Evolutionary conservation across 2,888 invertebrate species (phyloP), one percentile per base, ranked within the genome.

Genomic region (Lasioglossum zephyrum): DNA sequence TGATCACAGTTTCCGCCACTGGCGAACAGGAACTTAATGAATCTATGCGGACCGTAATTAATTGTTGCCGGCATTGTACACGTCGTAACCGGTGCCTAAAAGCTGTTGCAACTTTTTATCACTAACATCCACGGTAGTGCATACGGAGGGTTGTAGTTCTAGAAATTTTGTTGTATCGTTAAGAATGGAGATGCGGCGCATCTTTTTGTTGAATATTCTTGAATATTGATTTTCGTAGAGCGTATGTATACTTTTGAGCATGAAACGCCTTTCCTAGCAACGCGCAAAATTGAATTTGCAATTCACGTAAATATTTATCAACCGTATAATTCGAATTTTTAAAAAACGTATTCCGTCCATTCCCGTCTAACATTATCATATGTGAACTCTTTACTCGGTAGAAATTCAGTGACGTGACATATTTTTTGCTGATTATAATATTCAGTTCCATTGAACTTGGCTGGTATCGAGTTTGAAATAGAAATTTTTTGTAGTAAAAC

Each of bases 1-100:
- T 84, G 84, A 85, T 79, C 72, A 70, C 53, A 57, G 78, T 72
- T 84, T 72, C 36, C 75, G 63, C 78, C 74, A 41, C 79, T 47
- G 53, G 73, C 44, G n/a, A 83, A 72, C 47, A 66, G 16, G 36
- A 11, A 18, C 39, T 11, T 47, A 74, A 78, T 41, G 84, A 60
- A 83, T 83, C 74, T 66, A 44, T 53, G 39, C 36, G 39, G 49
- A 22, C 73, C 22, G 31, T 60, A 57, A 75, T 53, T 63, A 63
- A 70, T 36, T n/a, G 53, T 31, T 18, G 39, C 69, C 41, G 4
- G 26, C 22, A 36, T 22, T 57, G 26, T 11, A n/a, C 63, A 22
- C 22, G 39, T 16, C 11, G 41, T 22, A 53, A n/a, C 60, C 63
- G 41, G n/a, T 2, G 39, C n/a, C n/a, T 39, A 66, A n/a, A n/a